Conservation (phyloP, 2,888 invertebrate species). For the Allacma fusca region DNA sequence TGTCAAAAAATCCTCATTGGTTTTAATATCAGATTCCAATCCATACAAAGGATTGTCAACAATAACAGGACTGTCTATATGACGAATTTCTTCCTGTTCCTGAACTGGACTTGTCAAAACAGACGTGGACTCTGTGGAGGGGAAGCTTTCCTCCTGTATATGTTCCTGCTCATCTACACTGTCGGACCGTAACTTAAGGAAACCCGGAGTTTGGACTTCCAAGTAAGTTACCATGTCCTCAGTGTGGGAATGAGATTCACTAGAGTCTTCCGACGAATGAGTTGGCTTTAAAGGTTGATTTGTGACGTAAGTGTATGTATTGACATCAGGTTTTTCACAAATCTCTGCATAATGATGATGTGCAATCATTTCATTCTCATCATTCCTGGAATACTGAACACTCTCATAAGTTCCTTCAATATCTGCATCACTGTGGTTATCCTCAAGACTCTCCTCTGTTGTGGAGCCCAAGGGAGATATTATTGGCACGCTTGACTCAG, state of each 20-base stretch:
- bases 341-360: conserved; percentile 56
- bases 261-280: conserved; percentile 32
- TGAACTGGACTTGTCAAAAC: conserved; percentile 14
- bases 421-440: conserved; percentile 22
- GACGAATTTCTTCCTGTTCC: conserved; percentile 58
- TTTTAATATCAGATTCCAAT: conserved; percentile 10
- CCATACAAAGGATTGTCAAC: conserved; percentile 60
- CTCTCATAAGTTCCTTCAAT: conserved; percentile 44
- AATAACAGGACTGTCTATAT: conserved; percentile 54
- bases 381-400: conserved; percentile 44
- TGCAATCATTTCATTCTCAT: conserved; percentile 35
- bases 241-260: conserved; percentile 55
- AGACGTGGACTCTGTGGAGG: background rate
- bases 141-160: background rate
- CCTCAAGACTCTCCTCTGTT: background rate
- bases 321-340: conserved; percentile 38
- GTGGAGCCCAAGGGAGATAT: background rate
- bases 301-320: conserved; percentile 23
- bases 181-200: conserved; percentile 21
- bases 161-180: conserved; percentile 32
- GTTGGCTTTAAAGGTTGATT: conserved; percentile 42
- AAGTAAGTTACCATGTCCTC: conserved; percentile 58
- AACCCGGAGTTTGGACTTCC: conserved; percentile 50
- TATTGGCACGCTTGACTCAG: background rate
- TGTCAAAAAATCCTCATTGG: background rate